Conservation (phyloP, 1,140 invertebrate species). For the Drosophila ambigua region DNA sequence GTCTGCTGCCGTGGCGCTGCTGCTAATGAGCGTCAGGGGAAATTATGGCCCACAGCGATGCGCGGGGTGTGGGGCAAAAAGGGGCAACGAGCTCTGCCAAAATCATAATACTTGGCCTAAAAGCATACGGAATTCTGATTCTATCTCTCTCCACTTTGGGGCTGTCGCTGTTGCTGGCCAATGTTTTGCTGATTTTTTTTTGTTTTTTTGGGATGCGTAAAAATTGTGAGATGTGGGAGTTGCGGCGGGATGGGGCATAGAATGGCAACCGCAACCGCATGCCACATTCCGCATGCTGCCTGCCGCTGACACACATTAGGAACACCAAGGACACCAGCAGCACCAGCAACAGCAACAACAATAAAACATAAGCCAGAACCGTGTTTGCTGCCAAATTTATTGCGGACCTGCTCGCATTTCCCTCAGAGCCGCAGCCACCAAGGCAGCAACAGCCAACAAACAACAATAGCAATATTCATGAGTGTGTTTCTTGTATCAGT, state of each 20-base stretch:
- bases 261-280: conserved; percentile 20
- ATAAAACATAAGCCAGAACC: conserved; percentile 68
- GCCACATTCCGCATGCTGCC: conserved; percentile 21
- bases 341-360: conserved; percentile 46
- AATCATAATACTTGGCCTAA: conserved; percentile 66
- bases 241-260: conserved; percentile 1
- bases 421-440: conserved; percentile 40
- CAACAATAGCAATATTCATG: conserved; percentile 47
- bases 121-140: conserved; percentile 47
- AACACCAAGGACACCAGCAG: conserved; percentile 65
- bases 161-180: conserved; percentile 36
- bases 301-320: conserved; percentile 75
- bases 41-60: conserved; percentile 57
- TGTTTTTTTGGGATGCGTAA: conserved; percentile 57
- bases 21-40: conserved; percentile 72
- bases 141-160: conserved; percentile 10
- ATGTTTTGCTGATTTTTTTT: conserved; percentile 39
- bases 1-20: conserved; percentile 30
- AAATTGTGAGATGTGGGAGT: conserved; percentile 44
- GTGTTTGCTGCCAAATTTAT: conserved; percentile 80
- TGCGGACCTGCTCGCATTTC: conserved; percentile 55
- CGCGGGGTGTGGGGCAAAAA: conserved; percentile 5
- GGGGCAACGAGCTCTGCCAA: conserved; percentile 50
- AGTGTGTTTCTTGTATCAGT: conserved; percentile 14
- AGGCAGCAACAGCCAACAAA: conserved; percentile 34